Evolutionary conservation across 2,113 vertebrate genomes (phyloP).

Genomic region (Amblyornis subalaris): DNA sequence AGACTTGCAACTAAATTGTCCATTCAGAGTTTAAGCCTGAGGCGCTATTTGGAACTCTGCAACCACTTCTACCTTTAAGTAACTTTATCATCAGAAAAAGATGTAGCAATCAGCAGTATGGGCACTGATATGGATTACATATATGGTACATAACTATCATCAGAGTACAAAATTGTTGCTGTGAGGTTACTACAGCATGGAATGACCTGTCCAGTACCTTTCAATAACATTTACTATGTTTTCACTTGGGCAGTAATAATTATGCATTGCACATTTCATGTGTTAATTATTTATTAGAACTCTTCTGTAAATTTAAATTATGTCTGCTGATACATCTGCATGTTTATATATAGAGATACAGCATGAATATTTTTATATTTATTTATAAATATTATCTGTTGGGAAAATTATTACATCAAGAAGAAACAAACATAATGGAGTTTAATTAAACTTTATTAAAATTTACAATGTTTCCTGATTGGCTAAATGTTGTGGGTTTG

Average conservation of each 20-base stretch:
- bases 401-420: not conserved
- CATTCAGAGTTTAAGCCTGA: not conserved
- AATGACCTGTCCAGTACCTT: not conserved
- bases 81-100: not conserved
- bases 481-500: not conserved
- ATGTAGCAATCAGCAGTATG: not conserved
- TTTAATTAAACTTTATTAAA: not conserved
- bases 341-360: not conserved
- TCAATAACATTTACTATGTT: not conserved
- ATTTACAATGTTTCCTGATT: not conserved
- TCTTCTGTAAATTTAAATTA: not conserved
- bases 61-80: not conserved
- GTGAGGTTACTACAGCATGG: not conserved
- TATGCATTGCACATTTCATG: not conserved
- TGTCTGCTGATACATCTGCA: not conserved
- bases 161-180: not conserved
- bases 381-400: not conserved
- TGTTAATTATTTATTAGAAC: not conserved
- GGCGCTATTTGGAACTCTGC: not conserved
- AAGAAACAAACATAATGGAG: not conserved
- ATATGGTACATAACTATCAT: not conserved
- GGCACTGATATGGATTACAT: not conserved
- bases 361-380: not conserved
- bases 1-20: not conserved
- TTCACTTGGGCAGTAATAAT: not conserved